Conservation (phyloP, 1,140 invertebrate species). For the Antheraea mylitta region DNA sequence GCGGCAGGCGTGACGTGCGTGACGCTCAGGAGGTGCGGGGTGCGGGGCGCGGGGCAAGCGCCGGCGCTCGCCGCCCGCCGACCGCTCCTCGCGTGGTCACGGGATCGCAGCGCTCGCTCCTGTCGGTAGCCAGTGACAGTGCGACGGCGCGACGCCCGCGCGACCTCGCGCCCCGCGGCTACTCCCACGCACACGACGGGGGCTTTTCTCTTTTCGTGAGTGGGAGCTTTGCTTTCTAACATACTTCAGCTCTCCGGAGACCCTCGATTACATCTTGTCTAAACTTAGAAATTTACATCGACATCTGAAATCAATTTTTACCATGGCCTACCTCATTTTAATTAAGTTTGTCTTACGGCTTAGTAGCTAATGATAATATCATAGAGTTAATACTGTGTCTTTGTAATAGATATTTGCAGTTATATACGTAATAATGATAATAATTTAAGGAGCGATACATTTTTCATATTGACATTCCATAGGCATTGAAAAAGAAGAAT, state of each 20-base stretch:
- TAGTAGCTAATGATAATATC: too few relatives aligned
- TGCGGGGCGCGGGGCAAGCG: too few relatives aligned
- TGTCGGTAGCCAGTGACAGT: slow-evolving; percentile 74
- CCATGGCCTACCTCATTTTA: too few relatives aligned
- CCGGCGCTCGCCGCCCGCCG: slow-evolving; percentile 45
- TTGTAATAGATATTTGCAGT: too few relatives aligned
- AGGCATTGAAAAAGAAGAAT: too few relatives aligned
- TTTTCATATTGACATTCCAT: too few relatives aligned
- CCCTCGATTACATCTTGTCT: slow-evolving; percentile 28
- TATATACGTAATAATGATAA: too few relatives aligned
- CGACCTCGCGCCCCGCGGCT: slow-evolving; percentile 51
- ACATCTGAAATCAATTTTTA: too few relatives aligned
- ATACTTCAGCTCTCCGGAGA: slow-evolving; percentile 56
- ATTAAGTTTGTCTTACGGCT: too few relatives aligned
- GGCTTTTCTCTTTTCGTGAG: slow-evolving; percentile 78
- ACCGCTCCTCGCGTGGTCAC: slow-evolving; percentile 44
- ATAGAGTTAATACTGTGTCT: too few relatives aligned
- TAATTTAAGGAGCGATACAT: too few relatives aligned
- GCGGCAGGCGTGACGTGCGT: slow-evolving; percentile 25
- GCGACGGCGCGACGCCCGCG: slow-evolving; percentile 68
- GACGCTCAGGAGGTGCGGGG: slow-evolving; percentile 28
- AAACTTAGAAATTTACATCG: too few relatives aligned
- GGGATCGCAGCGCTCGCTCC: slow-evolving; percentile 66
- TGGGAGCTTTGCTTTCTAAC: slow-evolving; percentile 77
- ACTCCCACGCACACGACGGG: slow-evolving; percentile 57